Evolutionary conservation across 2,113 vertebrate genomes (phyloP), one percentile per base, ranked within the genome.

Genomic region (Megalops atlanticus): DNA sequence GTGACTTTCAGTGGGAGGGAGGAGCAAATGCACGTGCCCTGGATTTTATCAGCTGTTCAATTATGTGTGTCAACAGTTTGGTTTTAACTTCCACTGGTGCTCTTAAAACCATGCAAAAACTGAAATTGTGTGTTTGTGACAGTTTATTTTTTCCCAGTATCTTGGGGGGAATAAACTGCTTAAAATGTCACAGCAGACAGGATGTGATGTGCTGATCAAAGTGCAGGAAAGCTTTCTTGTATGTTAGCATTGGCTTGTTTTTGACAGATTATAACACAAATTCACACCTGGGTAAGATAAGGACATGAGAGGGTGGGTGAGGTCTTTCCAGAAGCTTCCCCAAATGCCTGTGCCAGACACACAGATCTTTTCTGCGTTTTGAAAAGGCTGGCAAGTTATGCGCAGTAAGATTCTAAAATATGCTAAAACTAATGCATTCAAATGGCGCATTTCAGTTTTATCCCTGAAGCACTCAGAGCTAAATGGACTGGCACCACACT

Each of bases 101-200:
- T n/a, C n/a, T n/a, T n/a, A n/a, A n/a, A n/a, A n/a, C n/a, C n/a
- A n/a, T n/a, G n/a, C n/a, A n/a, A n/a, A 38, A 21, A 38, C 24
- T n/a, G 21, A 12, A 6, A 43, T 10, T 43, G 49, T 21, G 6
- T 31, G 15, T 24, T 79, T 69, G 58, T 70, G 43, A 52, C 7
- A 16, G 74, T 74, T 78, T 77, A 75, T 78, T 85, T 85, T 84
- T 83, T 74, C 76, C 77, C 14, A 79, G 76, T 83, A 74, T 77
- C 18, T 68, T 49, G 71, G 43, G 78, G 78, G 81, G 72, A 71
- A 47, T 77, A 74, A 82, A 79, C 64, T 85, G 79, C 77, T 86
- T 81, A 76, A 84, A 85, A 87, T 74, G 58, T 49, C 69, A 77
- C 4, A 52, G 78, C 24, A 84, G 74, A 69, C 72, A 43, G 64